These are phyloP conservation scores for Nomada hirtipes DNA, from an alignment of 2,888 invertebrate genomes.

Conservation along the genomic window DNA sequence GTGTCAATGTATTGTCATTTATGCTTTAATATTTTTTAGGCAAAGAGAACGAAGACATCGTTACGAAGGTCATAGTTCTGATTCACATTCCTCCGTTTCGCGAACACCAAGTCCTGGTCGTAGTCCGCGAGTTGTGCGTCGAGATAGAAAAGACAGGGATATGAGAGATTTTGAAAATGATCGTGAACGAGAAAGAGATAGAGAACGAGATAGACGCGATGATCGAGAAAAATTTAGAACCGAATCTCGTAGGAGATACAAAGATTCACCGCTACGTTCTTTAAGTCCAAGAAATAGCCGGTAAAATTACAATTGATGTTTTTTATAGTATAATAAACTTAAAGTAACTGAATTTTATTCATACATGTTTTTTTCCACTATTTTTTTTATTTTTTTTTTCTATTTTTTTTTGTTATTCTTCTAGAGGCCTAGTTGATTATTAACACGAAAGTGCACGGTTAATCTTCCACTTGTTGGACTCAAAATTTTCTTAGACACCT, in stretches of 20 bases:
- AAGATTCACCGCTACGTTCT: conserved; percentile 79
- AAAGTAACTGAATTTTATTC: conserved; percentile 11
- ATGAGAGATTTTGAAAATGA: conserved; percentile 75
- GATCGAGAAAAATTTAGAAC: conserved; percentile 80
- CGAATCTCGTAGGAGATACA: conserved; percentile 77
- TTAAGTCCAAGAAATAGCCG: conserved; percentile 80
- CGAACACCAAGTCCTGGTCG: conserved; percentile 84
- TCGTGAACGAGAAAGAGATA: conserved; percentile 73
- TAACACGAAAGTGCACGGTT: conserved; percentile 66
- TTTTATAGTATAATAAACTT: conserved; percentile 10
- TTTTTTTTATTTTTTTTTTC: too few relatives aligned
- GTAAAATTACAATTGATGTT: conserved; percentile 63
- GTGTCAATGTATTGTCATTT: neutral
- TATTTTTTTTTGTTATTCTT: conserved; percentile 55
- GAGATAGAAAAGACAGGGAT: conserved; percentile 79
- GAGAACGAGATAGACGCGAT: conserved; percentile 76
- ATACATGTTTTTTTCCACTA: neutral
- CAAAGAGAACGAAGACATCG: conserved; percentile 94
- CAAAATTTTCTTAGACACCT: conserved; percentile 59
- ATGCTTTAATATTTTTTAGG: conserved; percentile 84
- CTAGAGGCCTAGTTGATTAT: conserved; percentile 82
- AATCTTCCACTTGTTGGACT: conserved; percentile 61
- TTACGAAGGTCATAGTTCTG: conserved; percentile 84
- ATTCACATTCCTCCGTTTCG: conserved; percentile 83
- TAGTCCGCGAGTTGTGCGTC: conserved; percentile 77